Base-by-base conservation (phyloP, 64 coral and sea anemone species). In the Porites australiensis region DNA sequence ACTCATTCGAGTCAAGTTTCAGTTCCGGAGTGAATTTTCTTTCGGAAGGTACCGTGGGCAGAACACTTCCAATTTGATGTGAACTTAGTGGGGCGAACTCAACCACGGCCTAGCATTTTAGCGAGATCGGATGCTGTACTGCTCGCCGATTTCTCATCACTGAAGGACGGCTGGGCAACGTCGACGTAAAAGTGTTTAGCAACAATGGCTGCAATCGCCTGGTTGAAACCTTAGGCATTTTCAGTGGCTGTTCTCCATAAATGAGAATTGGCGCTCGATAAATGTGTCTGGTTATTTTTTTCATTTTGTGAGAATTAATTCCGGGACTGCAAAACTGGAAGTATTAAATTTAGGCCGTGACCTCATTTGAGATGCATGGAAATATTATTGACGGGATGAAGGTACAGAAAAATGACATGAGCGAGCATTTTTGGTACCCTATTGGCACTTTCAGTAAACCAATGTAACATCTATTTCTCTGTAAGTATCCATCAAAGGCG, bases 131-230 rank as follows among this genome's bases (percentile, higher is more conserved):
- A 5, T 82, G 79, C 76, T 14, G 80, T 64, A 16, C 27, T 68
- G 9, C 44, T 43, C 46, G 85, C 75, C 48, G 64, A 74, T 11
- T 43, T 61, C 8, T 77, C 50, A 18, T 74, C 47, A 27, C 50
- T 22, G 8, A 70, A 70, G 6, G 87, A 89, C 14, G 77, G 86
- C 5, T 89, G 68, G 2, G 79, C 87, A 60, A 85, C 87, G 43
- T 95, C 88, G 53, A 95, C 93, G 51, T 95, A 95, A 78, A 95
- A 95, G 55, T 95, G 84, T 53, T 45, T 64, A 5, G 75, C 44
- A 20, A 92, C 80, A 63, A 57, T 57, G 74, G 51, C 62, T 18
- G 51, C 43, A 46, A 72, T 63, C 45, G 22, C 48, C 12, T 27
- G 79, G 12, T 51, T 68, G 48, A 83, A 94, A 13, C 72, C 44